These are phyloP conservation scores for Microctonus hyperodae DNA, from an alignment of 2,888 invertebrate genomes.

Conservation along the genomic window DNA sequence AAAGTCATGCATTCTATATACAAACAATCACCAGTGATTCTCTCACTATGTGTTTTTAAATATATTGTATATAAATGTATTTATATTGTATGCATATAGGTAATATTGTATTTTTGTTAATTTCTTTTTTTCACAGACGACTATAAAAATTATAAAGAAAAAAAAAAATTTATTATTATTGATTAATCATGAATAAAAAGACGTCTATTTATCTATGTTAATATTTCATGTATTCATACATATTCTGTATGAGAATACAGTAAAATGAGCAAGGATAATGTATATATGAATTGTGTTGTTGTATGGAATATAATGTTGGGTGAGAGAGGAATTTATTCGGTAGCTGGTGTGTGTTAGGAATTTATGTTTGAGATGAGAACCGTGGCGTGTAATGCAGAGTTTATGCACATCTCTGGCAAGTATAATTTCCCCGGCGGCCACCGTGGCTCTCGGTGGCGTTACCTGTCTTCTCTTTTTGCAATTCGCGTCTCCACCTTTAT, in stretches of 20 bases:
- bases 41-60: slow-evolving; percentile 36
- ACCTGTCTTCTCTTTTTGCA: slow-evolving; percentile 47
- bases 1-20: slow-evolving; percentile 63
- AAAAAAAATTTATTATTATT: no score
- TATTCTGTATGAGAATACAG: neutral
- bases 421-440: slow-evolving; percentile 63
- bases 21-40: no score
- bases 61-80: no score
- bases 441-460: slow-evolving; percentile 59
- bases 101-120: no score
- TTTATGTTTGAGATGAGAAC: slow-evolving; percentile 48
- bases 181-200: no score
- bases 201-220: no score
- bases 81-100: no score
- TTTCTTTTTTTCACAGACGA: no score
- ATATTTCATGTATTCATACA: no score
- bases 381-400: slow-evolving; percentile 60
- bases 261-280: neutral
- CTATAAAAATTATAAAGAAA: no score
- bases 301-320: neutral
- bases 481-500: slow-evolving; percentile 40
- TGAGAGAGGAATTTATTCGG: slow-evolving; percentile 21
- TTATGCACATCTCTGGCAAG: slow-evolving; percentile 61
- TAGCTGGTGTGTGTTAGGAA: slow-evolving; percentile 14
- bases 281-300: no score